Conservation (phyloP, 2,888 invertebrate genomes). For the Agrochola lychnidis region DNA sequence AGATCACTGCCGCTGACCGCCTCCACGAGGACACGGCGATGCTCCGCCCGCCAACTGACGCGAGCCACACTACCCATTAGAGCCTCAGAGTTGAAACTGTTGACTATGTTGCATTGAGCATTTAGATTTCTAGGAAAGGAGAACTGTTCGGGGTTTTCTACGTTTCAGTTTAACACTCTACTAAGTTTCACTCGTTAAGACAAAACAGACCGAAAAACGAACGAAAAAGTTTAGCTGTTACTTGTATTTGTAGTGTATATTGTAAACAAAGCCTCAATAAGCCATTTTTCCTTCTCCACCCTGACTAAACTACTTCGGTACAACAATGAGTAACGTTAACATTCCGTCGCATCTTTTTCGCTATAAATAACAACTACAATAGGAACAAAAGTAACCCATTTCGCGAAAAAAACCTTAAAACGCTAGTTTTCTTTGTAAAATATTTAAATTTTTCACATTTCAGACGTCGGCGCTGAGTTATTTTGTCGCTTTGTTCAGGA, state of each 20-base stretch:
- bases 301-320: slow-evolving; percentile 18
- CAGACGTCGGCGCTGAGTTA: slow-evolving; percentile 55
- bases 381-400: slow-evolving; percentile 57
- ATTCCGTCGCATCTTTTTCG: slow-evolving; percentile 28
- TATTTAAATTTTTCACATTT: slow-evolving; percentile 62
- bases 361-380: slow-evolving; percentile 62
- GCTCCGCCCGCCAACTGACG: too few relatives aligned
- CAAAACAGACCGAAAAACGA: neutral
- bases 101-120: too few relatives aligned
- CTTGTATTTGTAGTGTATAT: neutral
- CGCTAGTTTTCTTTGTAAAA: slow-evolving; percentile 64
- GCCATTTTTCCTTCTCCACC: slow-evolving; percentile 5
- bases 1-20: too few relatives aligned
- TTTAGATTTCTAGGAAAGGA: neutral
- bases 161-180: too few relatives aligned
- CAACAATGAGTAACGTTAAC: slow-evolving; percentile 33
- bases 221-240: neutral
- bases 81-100: neutral
- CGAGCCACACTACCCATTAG: neutral
- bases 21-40: too few relatives aligned
- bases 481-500: slow-evolving; percentile 51
- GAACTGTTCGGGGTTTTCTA: neutral
- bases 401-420: slow-evolving; percentile 44
- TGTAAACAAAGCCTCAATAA: slow-evolving; percentile 21
- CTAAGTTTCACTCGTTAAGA: accelerated